These are phyloP conservation scores for Drosophila aldrichi DNA, from an alignment of 2,888 invertebrate genomes.

Conservation along the genomic window DNA sequence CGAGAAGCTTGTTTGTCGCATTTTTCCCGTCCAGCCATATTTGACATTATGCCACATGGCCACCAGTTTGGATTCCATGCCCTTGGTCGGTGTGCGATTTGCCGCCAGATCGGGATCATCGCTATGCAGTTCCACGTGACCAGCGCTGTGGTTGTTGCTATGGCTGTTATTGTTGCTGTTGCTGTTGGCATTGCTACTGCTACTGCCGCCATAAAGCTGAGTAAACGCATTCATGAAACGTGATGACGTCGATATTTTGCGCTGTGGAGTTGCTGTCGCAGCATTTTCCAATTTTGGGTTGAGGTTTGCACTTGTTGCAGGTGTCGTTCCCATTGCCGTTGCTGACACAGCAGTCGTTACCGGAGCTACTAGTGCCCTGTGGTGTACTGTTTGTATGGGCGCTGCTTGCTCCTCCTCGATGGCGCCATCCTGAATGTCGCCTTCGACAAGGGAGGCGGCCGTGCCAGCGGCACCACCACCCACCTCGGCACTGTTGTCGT, in stretches of 20 bases:
- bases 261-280: constrained; percentile 81
- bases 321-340: constrained; percentile 25
- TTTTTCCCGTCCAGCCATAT: constrained; percentile 94
- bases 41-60: constrained; percentile 97
- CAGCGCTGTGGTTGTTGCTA: constrained; percentile 27
- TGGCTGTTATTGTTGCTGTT: constrained; percentile 20
- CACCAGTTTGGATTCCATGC: constrained; percentile 92
- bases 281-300: constrained; percentile 58
- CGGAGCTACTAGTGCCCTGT: constrained; percentile 27
- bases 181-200: constrained; percentile 12
- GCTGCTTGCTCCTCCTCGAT: constrained; percentile 82
- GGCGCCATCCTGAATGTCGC: constrained; percentile 65
- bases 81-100: constrained; percentile 86
- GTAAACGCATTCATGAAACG: constrained; percentile 85
- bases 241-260: constrained; percentile 85
- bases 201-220: constrained; percentile 79
- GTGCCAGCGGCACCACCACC: neutral
- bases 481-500: constrained; percentile 53
- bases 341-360: constrained; percentile 32
- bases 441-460: constrained; percentile 27
- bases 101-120: constrained; percentile 75
- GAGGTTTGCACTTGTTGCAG: constrained; percentile 46
- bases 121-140: constrained; percentile 57
- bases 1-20: constrained; percentile 90
- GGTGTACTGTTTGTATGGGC: constrained; percentile 76